A percentile compares a stretch with the other conserved stretches of the same genome.
phyloP scores from a whole-genome alignment of 1,140 invertebrate genomes.

The Drosophila miranda region DNA sequence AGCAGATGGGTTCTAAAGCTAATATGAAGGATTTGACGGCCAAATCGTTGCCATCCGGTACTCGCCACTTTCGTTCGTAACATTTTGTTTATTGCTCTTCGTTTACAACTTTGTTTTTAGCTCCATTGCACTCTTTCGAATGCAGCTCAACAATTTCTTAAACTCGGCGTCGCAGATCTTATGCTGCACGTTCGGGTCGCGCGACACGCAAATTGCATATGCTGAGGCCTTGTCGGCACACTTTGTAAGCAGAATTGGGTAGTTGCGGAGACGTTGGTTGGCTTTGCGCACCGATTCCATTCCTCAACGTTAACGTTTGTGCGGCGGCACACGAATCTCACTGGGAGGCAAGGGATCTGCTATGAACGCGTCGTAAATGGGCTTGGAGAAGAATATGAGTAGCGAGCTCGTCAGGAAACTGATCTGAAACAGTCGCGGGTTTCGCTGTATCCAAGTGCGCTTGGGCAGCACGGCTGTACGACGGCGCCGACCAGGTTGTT shows the following conservation, averaged over 20 bases:
- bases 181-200: slow-evolving; percentile 88
- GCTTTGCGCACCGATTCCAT: slow-evolving; percentile 93
- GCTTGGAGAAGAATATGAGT: slow-evolving; percentile 86
- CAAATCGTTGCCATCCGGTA: slow-evolving; percentile 15
- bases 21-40: slow-evolving; percentile 55
- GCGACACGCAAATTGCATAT: slow-evolving; percentile 91
- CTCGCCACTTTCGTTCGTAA: slow-evolving; percentile 16
- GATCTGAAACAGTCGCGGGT: slow-evolving; percentile 84
- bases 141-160: slow-evolving; percentile 87
- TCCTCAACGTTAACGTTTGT: slow-evolving; percentile 62
- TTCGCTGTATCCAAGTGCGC: slow-evolving; percentile 82
- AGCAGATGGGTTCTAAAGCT: slow-evolving; percentile 85
- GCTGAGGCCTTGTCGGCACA: slow-evolving; percentile 86
- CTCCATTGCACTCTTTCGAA: slow-evolving; percentile 86
- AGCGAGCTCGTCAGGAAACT: slow-evolving; percentile 82
- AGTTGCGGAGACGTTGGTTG: slow-evolving; percentile 87
- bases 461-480: slow-evolving; percentile 72
- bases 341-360: slow-evolving; percentile 55
- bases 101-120: slow-evolving; percentile 87
- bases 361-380: slow-evolving; percentile 87
- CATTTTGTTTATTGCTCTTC: slow-evolving; percentile 29
- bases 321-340: slow-evolving; percentile 79
- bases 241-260: slow-evolving; percentile 88
- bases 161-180: slow-evolving; percentile 90
- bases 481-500: slow-evolving; percentile 60